These are phyloP conservation scores for Takifugu rubripes DNA, from an alignment of 2,797 vertebrate genomes.

Conservation along the genomic window DNA sequence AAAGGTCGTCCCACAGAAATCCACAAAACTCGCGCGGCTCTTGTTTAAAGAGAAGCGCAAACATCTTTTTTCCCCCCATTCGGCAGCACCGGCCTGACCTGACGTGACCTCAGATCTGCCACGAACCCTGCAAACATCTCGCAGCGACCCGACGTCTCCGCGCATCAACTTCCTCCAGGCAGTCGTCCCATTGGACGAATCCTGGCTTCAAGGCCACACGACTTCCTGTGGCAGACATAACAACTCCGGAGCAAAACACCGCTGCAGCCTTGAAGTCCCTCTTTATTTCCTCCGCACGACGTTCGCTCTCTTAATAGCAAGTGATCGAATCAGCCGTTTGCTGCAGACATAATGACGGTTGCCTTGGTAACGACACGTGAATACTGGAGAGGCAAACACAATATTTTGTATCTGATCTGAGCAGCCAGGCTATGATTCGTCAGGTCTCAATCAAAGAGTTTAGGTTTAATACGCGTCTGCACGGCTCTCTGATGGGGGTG, in stretches of 20 bases:
- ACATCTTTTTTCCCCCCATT: background rate
- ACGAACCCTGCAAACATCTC: slow-evolving; percentile 14
- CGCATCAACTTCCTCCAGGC: slow-evolving; percentile 32
- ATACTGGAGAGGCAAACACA: no score
- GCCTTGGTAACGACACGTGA: no score
- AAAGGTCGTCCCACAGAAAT: no score
- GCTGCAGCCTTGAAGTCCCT: background rate
- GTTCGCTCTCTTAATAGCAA: no score
- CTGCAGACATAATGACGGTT: no score
- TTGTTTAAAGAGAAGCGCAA: background rate
- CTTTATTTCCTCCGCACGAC: no score
- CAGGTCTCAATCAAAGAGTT: slow-evolving; percentile 1
- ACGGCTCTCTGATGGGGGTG: slow-evolving; percentile 6
- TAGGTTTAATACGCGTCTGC: background rate
- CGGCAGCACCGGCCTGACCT: background rate
- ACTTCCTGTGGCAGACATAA: slow-evolving; percentile 56
- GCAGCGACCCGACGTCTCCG: slow-evolving; percentile 28
- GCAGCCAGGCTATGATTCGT: no score
- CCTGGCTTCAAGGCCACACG: slow-evolving; percentile 40
- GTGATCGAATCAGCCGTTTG: no score
- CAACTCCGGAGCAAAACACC: slow-evolving; percentile 26
- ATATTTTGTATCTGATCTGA: no score
- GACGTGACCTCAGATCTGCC: slow-evolving; percentile 17
- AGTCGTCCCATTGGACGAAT: slow-evolving; percentile 23
- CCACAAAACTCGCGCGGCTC: background rate